phyloP scores from a whole-genome alignment of 2,113 vertebrate genomes.

The Percopsis transmontana region DNA sequence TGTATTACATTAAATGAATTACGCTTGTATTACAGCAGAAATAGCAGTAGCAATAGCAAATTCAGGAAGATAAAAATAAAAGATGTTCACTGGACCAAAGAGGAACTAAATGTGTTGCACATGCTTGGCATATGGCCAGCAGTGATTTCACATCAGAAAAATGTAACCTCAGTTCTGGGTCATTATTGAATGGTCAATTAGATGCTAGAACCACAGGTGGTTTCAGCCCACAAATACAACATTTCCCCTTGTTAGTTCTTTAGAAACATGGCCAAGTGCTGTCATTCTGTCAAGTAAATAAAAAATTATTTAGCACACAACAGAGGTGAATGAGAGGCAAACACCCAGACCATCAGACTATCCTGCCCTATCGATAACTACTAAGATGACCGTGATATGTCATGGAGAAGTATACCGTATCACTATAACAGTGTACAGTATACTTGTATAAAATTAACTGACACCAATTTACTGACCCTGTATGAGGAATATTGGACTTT shows the following conservation, averaged over 20 bases:
- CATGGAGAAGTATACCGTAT: neutral
- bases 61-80: neutral
- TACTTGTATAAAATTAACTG: conserved; percentile 2
- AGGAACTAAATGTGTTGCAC: too few species aligned
- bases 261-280: neutral
- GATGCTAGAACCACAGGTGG: conserved; percentile 22
- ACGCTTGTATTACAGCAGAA: neutral
- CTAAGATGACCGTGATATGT: conserved; percentile 11
- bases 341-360: neutral
- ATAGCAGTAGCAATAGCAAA: neutral
- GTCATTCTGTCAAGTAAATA: too few species aligned
- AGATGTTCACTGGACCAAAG: too few species aligned
- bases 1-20: neutral
- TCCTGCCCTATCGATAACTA: neutral
- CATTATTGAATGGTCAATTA: neutral
- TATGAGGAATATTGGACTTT: neutral
- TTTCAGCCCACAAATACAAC: conserved; percentile 32
- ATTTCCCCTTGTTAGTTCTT: neutral
- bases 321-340: too few species aligned
- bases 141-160: conserved; percentile 12
- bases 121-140: conserved; percentile 2
- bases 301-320: too few species aligned
- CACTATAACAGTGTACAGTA: neutral
- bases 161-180: neutral
- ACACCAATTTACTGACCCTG: neutral